Evolutionary conservation across 2,797 vertebrate genomes (phyloP).

Genomic region (Cyprinodon diabolis): DNA sequence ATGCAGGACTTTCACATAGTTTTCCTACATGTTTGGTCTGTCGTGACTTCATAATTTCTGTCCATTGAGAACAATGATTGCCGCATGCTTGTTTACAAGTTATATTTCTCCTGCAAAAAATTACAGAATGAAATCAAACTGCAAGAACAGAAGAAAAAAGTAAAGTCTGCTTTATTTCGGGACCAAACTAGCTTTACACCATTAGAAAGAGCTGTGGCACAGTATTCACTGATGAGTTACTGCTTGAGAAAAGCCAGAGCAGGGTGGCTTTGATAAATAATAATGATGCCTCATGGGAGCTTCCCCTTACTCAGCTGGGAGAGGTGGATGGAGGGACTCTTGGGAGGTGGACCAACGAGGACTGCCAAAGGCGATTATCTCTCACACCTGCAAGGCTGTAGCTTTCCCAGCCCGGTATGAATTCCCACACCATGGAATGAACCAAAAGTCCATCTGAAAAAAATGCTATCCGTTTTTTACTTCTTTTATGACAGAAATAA

Average conservation of each 20-base stretch:
- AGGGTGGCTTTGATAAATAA: background rate
- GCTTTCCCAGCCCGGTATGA: background rate
- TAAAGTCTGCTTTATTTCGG: too few relatives aligned
- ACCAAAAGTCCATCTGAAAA: background rate
- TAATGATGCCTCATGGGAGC: slow-evolving; percentile 12
- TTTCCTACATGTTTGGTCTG: too few relatives aligned
- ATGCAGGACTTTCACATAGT: too few relatives aligned
- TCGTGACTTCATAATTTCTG: too few relatives aligned
- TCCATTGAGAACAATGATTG: too few relatives aligned
- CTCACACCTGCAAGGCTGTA: background rate
- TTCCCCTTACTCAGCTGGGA: background rate
- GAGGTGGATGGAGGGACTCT: slow-evolving; percentile 2
- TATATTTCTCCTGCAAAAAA: too few relatives aligned
- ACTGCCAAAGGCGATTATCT: background rate
- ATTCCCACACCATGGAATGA: background rate
- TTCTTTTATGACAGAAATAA: background rate
- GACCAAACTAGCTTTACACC: too few relatives aligned
- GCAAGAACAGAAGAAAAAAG: too few relatives aligned
- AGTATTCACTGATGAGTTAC: background rate
- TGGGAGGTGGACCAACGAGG: background rate
- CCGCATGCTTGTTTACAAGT: too few relatives aligned
- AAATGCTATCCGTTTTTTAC: background rate
- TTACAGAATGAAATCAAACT: too few relatives aligned
- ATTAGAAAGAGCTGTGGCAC: background rate
- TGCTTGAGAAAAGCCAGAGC: background rate